phyloP scores from a whole-genome alignment of 2,888 invertebrate genomes.

The Meloe dianella region DNA sequence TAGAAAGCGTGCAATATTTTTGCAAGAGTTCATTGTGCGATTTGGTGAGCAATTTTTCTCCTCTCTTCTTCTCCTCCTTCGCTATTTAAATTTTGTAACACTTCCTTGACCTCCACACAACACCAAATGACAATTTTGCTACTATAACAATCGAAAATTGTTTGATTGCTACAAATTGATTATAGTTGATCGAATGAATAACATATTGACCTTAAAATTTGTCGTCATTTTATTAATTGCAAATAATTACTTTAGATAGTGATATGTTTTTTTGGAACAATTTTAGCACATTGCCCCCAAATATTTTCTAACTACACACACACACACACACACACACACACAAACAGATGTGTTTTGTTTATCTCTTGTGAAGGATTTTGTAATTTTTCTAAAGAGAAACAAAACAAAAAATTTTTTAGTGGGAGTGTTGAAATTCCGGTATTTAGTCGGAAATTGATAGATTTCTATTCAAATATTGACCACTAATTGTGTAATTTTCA shows the following conservation, averaged over 20 bases:
- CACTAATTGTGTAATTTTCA: slow-evolving; percentile 4
- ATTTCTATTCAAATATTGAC: slow-evolving; percentile 11
- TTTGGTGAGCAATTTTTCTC: no score
- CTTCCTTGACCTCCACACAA: neutral
- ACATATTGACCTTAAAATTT: neutral
- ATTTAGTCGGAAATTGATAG: slow-evolving; percentile 1
- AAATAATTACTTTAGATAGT: neutral
- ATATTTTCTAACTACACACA: neutral
- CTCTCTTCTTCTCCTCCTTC: no score
- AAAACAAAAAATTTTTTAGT: neutral
- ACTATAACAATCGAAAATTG: neutral
- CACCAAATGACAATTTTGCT: neutral
- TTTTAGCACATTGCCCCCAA: slow-evolving; percentile 7
- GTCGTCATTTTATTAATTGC: slow-evolving; percentile 1
- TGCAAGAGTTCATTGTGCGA: slow-evolving; percentile 10
- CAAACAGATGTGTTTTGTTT: slow-evolving; percentile 6
- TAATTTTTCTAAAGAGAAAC: neutral
- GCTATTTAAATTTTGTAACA: no score
- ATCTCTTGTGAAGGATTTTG: neutral
- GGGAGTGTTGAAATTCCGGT: slow-evolving; percentile 6
- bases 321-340: no score
- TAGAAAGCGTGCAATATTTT: slow-evolving; percentile 43
- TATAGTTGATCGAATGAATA: no score
- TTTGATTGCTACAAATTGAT: slow-evolving; percentile 1
- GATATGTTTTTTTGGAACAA: neutral